Base-by-base conservation (phyloP, 2,888 invertebrate genomes). In the Arge pagana region DNA sequence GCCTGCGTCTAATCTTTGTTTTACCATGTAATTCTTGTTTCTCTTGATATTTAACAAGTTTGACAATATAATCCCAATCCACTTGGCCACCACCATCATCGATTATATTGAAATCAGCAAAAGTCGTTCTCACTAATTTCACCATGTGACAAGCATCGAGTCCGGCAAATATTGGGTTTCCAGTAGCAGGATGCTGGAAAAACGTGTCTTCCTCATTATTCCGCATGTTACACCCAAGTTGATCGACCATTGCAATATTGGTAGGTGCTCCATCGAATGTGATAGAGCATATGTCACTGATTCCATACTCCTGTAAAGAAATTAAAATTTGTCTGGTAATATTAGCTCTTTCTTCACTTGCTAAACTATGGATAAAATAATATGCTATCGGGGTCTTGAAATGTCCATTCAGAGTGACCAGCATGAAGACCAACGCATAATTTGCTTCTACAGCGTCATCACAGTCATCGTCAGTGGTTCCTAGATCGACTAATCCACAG, bases 351-450 rank as follows among this genome's bases (percentile, higher is more conserved):
- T 63, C 58, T 6, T 55, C 48, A 19, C 62, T 62, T 48, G 39
- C 57, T 41, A 68, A 45, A 10, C 63, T 58, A 53, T 61, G 53
- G 16, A 60, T 55, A 31, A 66, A 61, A 57, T 65, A 66, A 57
- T 67, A 67, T 3, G 64, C 65, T n/a, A 65, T 36, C 13, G 67
- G 67, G 16, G 66, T 52, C 51, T 67, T 67, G 61, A 64, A 68
- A 15, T 37, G 11, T 15, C 57, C 56, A 55, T 67, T 67, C 35
- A 66, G 33, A 30, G 54, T 45, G 41, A 54, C 56, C 5, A 62
- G 43, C 58, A 69, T 58, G 21, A 65, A 55, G 13, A 66, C 66
- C 50, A 67, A 59, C 4, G 62, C 67, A 48, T 64, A 60, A 42
- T 58, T 64, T 8, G 66, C 64, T 16, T 62, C 41, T 42, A 43